phyloP scores from a whole-genome alignment of 2,113 vertebrate genomes.

The Nyctereutes procyonoides region DNA sequence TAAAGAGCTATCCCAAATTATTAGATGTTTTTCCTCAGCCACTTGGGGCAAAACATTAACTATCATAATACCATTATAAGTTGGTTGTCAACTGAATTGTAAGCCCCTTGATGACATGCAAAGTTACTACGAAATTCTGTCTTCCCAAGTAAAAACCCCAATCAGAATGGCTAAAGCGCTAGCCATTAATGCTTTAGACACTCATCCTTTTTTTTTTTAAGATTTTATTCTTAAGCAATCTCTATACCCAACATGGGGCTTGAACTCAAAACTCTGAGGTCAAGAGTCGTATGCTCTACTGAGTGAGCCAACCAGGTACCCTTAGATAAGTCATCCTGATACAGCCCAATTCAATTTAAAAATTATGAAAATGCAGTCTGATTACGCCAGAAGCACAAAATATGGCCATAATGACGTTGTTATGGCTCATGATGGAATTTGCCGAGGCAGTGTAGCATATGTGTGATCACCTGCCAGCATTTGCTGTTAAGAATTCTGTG shows the following conservation, averaged over 20 bases:
- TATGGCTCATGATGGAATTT: background rate
- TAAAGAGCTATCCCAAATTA: background rate
- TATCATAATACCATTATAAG: background rate
- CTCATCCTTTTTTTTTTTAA: no score
- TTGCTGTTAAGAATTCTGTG: background rate
- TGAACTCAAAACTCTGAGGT: no score
- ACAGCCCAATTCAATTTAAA: background rate
- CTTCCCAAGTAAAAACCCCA: background rate
- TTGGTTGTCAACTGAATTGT: background rate
- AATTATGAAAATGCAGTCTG: background rate
- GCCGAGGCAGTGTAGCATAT: background rate
- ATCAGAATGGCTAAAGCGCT: background rate
- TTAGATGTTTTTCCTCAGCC: background rate
- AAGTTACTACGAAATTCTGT: background rate
- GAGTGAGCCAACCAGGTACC: background rate
- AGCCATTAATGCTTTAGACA: background rate
- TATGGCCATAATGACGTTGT: background rate
- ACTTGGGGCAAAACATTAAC: background rate
- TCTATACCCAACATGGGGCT: no score
- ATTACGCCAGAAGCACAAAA: background rate
- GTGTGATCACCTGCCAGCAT: no score
- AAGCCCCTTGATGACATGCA: background rate
- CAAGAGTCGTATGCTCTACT: no score
- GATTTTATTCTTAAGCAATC: no score
- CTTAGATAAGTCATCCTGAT: background rate